phyloP scores from a whole-genome alignment of 2,888 invertebrate genomes.

The Auanema freiburgensis region DNA sequence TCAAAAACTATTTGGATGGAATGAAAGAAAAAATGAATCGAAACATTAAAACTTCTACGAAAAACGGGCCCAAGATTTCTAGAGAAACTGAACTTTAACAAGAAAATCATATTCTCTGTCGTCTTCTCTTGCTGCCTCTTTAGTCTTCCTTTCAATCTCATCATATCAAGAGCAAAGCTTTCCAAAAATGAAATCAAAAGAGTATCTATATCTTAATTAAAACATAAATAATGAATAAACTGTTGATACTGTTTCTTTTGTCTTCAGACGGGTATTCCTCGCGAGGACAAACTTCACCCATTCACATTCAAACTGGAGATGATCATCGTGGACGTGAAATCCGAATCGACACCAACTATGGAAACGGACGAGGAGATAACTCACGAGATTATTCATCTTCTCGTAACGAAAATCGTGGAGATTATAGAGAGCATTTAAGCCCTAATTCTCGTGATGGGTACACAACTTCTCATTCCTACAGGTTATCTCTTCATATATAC shows the following conservation, averaged over 20 bases:
- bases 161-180: not conserved
- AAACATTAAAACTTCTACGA: too few relatives aligned
- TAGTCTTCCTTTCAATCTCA: not conserved
- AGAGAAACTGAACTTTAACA: not conserved
- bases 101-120: not conserved
- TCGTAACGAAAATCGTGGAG: slow-evolving; percentile 8
- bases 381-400: not conserved
- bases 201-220: slow-evolving; percentile 10
- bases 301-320: slow-evolving; percentile 44
- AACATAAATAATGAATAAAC: not conserved
- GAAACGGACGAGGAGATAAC: slow-evolving; percentile 2
- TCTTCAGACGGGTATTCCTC: slow-evolving; percentile 25
- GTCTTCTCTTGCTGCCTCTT: not conserved
- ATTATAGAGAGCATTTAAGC: slow-evolving; percentile 19
- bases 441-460: slow-evolving; percentile 38
- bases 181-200: not conserved
- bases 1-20: not conserved
- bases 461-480: slow-evolving; percentile 37
- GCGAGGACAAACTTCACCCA: slow-evolving; percentile 38
- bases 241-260: not conserved
- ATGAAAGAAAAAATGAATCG: too few relatives aligned
- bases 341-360: slow-evolving; percentile 20
- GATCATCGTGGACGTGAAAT: slow-evolving; percentile 30
- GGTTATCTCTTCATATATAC: slow-evolving; percentile 11
- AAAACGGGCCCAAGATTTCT: not conserved